Evolutionary conservation across 2,888 invertebrate species (phyloP), one percentile per base, ranked within the genome.

Genomic region (Quadroppia sp.): DNA sequence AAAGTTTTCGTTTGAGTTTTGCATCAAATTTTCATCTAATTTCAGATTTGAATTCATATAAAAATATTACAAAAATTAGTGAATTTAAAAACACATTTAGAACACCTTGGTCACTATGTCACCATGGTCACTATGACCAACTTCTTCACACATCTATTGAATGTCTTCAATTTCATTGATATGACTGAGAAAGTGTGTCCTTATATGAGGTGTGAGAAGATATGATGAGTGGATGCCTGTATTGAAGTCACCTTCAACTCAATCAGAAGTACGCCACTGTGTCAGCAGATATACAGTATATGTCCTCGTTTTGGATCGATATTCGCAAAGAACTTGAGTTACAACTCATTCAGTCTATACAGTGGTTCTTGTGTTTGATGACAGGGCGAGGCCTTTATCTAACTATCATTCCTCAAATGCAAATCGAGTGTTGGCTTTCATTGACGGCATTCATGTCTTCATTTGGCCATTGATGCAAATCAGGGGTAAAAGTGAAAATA

Each of bases 301-400:
- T 50, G 50, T 17, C 50, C 50, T 50, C 50, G 50, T 20, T n/a
- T 20, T 7, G 50, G 50, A 50, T 50, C 50, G 50, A 50, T 50
- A 50, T 50, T 50, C 2, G 50, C 20, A 50, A 50, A 50, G n/a
- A 50, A 50, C 50, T 50, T 20, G 50, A 17, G 20, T 20, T 50
- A 50, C n/a, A n/a, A n/a, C n/a, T n/a, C n/a, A 50, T 15, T 2
- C 50, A 4, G 6, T 50, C 9, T n/a, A n/a, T n/a, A 20, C 2
- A 50, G n/a, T 20, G 20, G 50, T 50, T 17, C 20, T 50, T n/a
- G n/a, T n/a, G n/a, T n/a, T n/a, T n/a, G 50, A 4, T 50, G 3
- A 9, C 20, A 20, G 50, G 9, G 50, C 40, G 40, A 50, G 20
- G n/a, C n/a, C 20, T 20, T 50, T 45, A n/a, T 45, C 45, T 45